Evolutionary conservation across 2,113 vertebrate genomes (phyloP).

Genomic region (Menura novaehollandiae): DNA sequence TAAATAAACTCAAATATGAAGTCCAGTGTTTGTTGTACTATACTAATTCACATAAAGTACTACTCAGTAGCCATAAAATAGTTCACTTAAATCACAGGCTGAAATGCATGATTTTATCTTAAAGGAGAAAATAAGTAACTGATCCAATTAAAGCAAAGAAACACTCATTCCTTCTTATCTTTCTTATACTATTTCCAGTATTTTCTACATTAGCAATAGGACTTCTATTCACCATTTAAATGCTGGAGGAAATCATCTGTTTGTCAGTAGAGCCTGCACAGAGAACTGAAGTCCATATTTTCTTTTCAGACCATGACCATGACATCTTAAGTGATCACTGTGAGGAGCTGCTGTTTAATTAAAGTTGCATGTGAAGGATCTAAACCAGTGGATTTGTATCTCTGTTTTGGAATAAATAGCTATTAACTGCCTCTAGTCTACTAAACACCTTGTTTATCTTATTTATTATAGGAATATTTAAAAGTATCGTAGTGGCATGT

Average conservation of each 20-base stretch:
- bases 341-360: constrained; percentile 2
- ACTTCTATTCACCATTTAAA: not conserved
- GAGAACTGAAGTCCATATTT: not conserved
- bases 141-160: not conserved
- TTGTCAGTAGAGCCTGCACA: not conserved
- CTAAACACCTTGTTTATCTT: not conserved
- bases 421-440: not conserved
- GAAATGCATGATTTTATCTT: not conserved
- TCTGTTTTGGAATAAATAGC: not conserved
- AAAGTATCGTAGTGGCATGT: not conserved
- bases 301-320: not conserved
- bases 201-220: not conserved
- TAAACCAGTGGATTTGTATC: not conserved
- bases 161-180: not conserved
- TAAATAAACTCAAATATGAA: not conserved
- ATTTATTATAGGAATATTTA: not conserved
- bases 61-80: not conserved
- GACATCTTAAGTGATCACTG: not conserved
- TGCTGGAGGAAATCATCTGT: not conserved
- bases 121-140: not conserved
- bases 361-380: not conserved
- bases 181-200: not conserved
- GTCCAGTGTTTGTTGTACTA: not conserved
- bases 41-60: not conserved
- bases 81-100: not conserved